Evolutionary conservation across 2,113 vertebrate species (phyloP), one percentile per base, ranked within the genome.

Genomic region (Symphodus melops): DNA sequence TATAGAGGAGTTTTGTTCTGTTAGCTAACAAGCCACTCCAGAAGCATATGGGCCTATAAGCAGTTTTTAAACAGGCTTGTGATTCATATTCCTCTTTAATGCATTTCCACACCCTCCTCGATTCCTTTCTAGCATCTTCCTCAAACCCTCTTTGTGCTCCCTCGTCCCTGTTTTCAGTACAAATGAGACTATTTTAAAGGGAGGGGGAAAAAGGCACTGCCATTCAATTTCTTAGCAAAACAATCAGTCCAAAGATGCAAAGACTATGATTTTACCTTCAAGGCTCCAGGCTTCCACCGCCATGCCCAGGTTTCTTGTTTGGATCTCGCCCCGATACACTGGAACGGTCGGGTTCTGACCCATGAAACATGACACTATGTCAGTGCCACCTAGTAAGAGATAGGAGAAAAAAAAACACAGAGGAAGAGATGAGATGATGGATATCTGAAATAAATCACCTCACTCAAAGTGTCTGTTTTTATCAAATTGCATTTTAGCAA

Each of bases 321-420:
- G 98, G 79, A 99, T 98, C 91, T 99, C 98, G 2, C 98, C 98
- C 68, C 93, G 96, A 83, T 97, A 94, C 81, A 99, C 97, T 0
- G 97, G 97, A 39, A 99, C 88, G 3, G 94, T 94, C 8, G 94
- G 84, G 68, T 99, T 99, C 88, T 98, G 97, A 61, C 98, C 98
- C 96, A 99, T 95, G 88, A 99, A 99, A 90, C 97, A 99, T 0
- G 97, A 97, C 86, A 99, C 90, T 0, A 99, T 99, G 89, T 99
- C 97, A 0, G 97, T 99, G n/a, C 98, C 98, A 57, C 98, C 98
- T 99, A 79, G 11, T 13, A 4, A 74, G 39, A 85, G 3, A 77
- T 11, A 48, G 20, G 39, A 57, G 14, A 51, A 52, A 17, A 62
- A 51, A 64, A 3, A 39, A 25, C 8, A n/a, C n/a, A n/a, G n/a